phyloP scores from a whole-genome alignment of 2,888 invertebrate species.

The Ypsolopha sequella region DNA sequence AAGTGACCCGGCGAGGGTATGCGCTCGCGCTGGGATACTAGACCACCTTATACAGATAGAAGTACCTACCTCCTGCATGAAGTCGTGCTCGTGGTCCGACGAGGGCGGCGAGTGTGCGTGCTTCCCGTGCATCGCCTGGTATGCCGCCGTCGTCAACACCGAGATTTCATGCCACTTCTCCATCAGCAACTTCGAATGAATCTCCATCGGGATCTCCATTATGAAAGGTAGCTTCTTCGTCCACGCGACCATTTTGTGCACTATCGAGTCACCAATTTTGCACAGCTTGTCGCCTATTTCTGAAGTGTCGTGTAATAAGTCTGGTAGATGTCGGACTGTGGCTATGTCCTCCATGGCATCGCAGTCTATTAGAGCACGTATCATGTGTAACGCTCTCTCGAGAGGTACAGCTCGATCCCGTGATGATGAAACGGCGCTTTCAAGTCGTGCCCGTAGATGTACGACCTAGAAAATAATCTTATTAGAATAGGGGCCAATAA shows the following conservation, averaged over 20 bases:
- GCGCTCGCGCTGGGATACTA: slow-evolving; percentile 7
- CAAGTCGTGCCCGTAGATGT: slow-evolving; percentile 88
- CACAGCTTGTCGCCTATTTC: slow-evolving; percentile 93
- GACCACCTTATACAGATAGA: neutral
- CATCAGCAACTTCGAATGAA: slow-evolving; percentile 94
- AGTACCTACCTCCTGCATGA: slow-evolving; percentile 83
- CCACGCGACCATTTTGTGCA: slow-evolving; percentile 98
- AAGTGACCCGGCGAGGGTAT: slow-evolving; percentile 43
- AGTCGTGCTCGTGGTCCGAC: slow-evolving; percentile 78
- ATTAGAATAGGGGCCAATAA: slow-evolving; percentile 7
- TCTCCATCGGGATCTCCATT: slow-evolving; percentile 94
- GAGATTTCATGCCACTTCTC: slow-evolving; percentile 98
- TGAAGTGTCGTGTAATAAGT: slow-evolving; percentile 90
- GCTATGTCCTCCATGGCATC: slow-evolving; percentile 98
- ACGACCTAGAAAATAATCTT: slow-evolving; percentile 61
- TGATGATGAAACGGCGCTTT: slow-evolving; percentile 90
- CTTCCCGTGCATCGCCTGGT: slow-evolving; percentile 89
- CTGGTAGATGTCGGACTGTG: slow-evolving; percentile 90
- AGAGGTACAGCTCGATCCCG: slow-evolving; percentile 85
- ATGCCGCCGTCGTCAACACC: slow-evolving; percentile 93
- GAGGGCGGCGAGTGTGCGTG: slow-evolving; percentile 56
- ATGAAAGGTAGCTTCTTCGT: slow-evolving; percentile 98
- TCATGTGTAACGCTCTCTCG: slow-evolving; percentile 89
- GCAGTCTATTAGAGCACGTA: slow-evolving; percentile 93
- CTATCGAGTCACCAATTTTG: slow-evolving; percentile 97